Evolutionary conservation across 2,888 invertebrate species (phyloP).

Genomic region (Orthonevra nobilis): DNA sequence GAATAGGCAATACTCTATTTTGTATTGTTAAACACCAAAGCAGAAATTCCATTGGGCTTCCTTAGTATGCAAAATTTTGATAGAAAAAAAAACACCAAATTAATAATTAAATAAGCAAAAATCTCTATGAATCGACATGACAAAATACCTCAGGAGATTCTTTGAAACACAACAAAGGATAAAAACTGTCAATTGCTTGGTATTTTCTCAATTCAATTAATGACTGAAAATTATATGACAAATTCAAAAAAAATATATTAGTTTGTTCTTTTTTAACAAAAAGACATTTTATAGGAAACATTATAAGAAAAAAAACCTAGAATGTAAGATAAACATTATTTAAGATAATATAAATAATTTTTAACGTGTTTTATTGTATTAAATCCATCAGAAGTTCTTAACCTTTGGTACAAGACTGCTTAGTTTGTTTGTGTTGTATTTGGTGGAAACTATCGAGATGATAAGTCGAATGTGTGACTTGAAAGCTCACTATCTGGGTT

Average conservation of each 20-base stretch:
- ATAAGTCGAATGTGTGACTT: no score
- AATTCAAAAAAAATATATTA: constrained; percentile 8
- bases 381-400: no score
- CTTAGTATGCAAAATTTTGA: constrained; percentile 3
- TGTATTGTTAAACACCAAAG: neutral
- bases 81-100: neutral
- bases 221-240: constrained; percentile 45
- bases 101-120: constrained; percentile 3
- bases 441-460: no score
- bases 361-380: neutral
- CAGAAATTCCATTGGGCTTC: constrained; percentile 25
- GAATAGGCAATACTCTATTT: no score
- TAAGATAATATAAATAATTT: neutral
- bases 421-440: no score
- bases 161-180: constrained; percentile 5
- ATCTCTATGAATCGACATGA: constrained; percentile 42
- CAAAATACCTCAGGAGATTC: constrained; percentile 35
- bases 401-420: no score
- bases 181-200: constrained; percentile 36
- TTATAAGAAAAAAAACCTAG: constrained; percentile 7
- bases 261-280: neutral
- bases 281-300: constrained; percentile 20
- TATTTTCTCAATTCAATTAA: constrained; percentile 17
- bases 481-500: no score
- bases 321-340: constrained; percentile 1